Evolutionary conservation across 2,797 vertebrate species (phyloP), one percentile per base, ranked within the genome.

Genomic region (Phoxinus dragarum): DNA sequence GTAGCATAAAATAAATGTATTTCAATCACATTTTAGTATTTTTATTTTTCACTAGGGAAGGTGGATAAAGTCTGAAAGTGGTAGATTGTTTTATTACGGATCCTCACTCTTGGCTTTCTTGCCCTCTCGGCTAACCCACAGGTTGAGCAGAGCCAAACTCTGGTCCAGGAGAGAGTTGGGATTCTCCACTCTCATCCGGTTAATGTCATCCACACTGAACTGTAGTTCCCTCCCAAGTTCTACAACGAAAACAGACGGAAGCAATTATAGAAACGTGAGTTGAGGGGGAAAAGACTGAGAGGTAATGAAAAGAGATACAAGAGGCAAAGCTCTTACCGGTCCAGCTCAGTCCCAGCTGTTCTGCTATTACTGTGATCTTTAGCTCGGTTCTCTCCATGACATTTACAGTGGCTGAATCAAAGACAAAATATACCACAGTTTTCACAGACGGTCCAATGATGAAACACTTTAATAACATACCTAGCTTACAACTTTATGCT

Each of bases 331-430:
- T 95, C 97, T 95, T 85, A 99, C 98, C 98, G 0, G 98, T 97
- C 98, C 98, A 99, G 93, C 98, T 99, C 90, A 98, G 95, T 72
- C 98, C 98, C 34, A 99, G 94, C 88, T 99, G 98, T 3, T 99
- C 98, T 9, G 97, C 95, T 90, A 99, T 97, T 52, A 98, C 88
- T 0, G 96, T 96, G 94, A 99, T 97, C 95, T 98, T 99, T 94
- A 97, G 92, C 77, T 99, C 97, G 0, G 96, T 94, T 82, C 94
- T 95, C 86, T 99, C 97, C 0, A 96, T 96, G 86, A 94, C 97
- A 72, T 96, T 96, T 76, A 96, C 94, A 72, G 95, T 87, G 52
- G 94, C 96, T 96, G 75, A 12, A 74, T 36, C 44, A 68, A 42
- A 84, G 52, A 83, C 14, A 80, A 75, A 54, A 54, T 27, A 78